Percentiles rank a stretch among this genome's conserved stretches.
Evolutionary conservation across 2,888 invertebrate genomes (phyloP).

Genomic region (Drosophila robusta): DNA sequence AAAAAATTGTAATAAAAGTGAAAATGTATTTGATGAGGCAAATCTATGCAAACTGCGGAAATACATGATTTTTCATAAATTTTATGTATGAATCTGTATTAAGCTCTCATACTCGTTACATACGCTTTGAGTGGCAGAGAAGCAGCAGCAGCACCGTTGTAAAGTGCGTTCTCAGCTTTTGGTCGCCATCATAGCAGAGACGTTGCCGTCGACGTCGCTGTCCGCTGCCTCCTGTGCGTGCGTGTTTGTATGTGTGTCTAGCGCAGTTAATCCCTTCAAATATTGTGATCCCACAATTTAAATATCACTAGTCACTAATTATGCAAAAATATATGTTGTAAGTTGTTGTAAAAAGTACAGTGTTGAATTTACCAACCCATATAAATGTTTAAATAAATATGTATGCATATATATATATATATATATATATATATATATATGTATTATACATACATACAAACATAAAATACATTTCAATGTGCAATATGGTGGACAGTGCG

Average conservation of each 20-base stretch:
- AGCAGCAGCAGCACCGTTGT: conserved; percentile 43
- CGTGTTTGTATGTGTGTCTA: conserved; percentile 36
- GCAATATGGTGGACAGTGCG: conserved; percentile 77
- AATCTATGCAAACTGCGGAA: conserved; percentile 1
- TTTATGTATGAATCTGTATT: conserved; percentile 30
- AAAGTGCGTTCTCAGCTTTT: conserved; percentile 77
- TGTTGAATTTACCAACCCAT: conserved; percentile 64
- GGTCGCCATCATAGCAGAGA: conserved; percentile 76
- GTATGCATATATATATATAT: background rate
- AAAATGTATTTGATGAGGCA: conserved; percentile 50
- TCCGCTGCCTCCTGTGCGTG: conserved; percentile 36
- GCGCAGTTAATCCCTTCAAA: conserved; percentile 55
- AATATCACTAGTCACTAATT: conserved; percentile 44
- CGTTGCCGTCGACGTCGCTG: conserved; percentile 35
- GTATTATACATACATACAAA: conserved; percentile 32
- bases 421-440: conserved; percentile 4
- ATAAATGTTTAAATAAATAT: background rate
- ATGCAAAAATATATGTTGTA: conserved; percentile 37
- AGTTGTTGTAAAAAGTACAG: conserved; percentile 67
- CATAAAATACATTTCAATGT: conserved; percentile 59
- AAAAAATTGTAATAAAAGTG: conserved; percentile 52
- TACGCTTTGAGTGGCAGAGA: conserved; percentile 21
- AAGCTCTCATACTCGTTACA: conserved; percentile 30
- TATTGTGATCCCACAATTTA: conserved; percentile 61
- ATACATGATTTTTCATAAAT: conserved; percentile 19